These are phyloP conservation scores for Microctenopoma stevenorrisi DNA, from an alignment of 2,797 vertebrate species.

Conservation along the genomic window DNA sequence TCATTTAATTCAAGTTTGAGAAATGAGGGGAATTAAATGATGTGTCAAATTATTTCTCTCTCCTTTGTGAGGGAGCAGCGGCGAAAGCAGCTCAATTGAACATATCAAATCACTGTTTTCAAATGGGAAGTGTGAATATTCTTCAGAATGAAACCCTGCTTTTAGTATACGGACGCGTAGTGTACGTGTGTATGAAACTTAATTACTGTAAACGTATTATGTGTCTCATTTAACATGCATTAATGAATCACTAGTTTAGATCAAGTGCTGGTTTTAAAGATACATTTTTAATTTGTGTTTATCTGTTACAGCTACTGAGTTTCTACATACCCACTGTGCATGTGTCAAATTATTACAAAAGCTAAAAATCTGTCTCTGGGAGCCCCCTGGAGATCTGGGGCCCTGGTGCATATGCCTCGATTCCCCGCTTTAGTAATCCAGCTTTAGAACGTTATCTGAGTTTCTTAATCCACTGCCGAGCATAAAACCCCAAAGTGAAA, in stretches of 20 bases:
- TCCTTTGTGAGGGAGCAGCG: conserved; percentile 22
- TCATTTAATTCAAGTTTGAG: conserved; percentile 39
- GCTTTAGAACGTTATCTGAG: conserved; percentile 3
- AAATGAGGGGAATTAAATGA: conserved; percentile 64
- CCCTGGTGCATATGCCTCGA: no score
- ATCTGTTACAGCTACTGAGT: no score
- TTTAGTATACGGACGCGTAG: not conserved
- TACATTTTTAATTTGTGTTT: no score
- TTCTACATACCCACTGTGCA: no score
- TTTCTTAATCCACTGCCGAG: conserved; percentile 8
- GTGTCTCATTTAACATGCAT: no score
- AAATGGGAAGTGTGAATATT: not conserved
- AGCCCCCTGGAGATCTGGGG: not conserved
- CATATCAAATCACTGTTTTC: conserved; percentile 2
- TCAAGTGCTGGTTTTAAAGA: no score
- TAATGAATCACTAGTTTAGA: no score
- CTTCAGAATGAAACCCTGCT: not conserved
- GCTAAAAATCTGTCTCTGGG: not conserved
- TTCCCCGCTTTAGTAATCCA: conserved; percentile 4
- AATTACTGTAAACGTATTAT: no score
- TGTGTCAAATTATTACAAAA: not conserved
- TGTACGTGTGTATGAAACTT: no score
- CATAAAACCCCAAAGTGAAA: conserved; percentile 14
- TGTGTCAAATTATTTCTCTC: conserved; percentile 43
- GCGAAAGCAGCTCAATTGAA: conserved; percentile 27